Evolutionary conservation across 1,140 invertebrate genomes (phyloP).

Genomic region (Halesus radiatus): DNA sequence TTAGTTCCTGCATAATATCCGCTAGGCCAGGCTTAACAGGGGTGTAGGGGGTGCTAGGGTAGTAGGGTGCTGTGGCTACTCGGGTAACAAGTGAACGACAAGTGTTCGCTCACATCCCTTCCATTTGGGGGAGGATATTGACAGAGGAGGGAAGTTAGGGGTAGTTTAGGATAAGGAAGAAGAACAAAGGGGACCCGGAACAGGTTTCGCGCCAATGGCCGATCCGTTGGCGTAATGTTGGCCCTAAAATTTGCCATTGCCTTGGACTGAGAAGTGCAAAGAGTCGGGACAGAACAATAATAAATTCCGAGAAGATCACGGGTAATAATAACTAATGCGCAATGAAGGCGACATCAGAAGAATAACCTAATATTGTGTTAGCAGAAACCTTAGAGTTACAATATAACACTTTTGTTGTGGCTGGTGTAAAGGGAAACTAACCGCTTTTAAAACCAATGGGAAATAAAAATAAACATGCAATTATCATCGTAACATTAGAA

Average conservation of each 20-base stretch:
- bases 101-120: constrained; percentile 5
- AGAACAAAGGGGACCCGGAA: not conserved
- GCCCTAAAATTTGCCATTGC: not conserved
- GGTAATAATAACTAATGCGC: not conserved
- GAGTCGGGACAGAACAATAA: not conserved
- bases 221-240: not conserved
- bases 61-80: not conserved
- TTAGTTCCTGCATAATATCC: constrained; percentile 13
- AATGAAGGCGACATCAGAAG: too few species aligned
- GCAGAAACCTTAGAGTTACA: too few species aligned
- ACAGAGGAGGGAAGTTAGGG: not conserved
- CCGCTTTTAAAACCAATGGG: too few species aligned
- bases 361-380: too few species aligned
- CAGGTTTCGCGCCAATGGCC: constrained; percentile 8
- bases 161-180: not conserved
- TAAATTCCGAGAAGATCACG: constrained; percentile 7
- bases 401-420: too few species aligned
- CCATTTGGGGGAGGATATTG: constrained; percentile 1
- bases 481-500: too few species aligned
- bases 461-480: too few species aligned
- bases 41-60: not conserved
- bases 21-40: not conserved
- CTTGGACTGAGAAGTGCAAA: not conserved
- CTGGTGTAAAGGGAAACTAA: too few species aligned
- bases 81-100: constrained; percentile 18